Conservation (phyloP, 2,888 invertebrate species). For the Sericinus montela region DNA sequence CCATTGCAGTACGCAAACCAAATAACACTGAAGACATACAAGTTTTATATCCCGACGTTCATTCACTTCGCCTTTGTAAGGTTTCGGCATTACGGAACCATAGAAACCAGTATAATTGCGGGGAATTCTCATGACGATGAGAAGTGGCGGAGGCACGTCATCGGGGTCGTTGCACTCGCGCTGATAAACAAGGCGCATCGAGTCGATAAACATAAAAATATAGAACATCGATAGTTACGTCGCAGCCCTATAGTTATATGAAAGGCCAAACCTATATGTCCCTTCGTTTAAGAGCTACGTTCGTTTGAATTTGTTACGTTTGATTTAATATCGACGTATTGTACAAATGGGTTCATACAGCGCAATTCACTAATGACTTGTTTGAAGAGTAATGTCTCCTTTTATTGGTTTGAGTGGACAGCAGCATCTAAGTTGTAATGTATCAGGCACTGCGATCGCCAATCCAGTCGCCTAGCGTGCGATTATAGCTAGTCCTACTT, state of each 20-base stretch:
- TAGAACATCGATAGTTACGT: not conserved
- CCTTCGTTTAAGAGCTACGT: too few relatives aligned
- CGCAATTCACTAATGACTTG: too few relatives aligned
- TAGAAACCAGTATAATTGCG: slow-evolving; percentile 7
- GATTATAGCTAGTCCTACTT: too few relatives aligned
- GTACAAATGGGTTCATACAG: too few relatives aligned
- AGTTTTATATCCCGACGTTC: not conserved
- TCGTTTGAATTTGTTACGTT: too few relatives aligned
- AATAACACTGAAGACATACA: not conserved
- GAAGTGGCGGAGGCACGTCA: slow-evolving; percentile 27
- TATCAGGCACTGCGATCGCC: too few relatives aligned
- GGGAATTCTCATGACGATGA: slow-evolving; percentile 33
- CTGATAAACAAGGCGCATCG: slow-evolving; percentile 15
- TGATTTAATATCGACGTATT: too few relatives aligned
- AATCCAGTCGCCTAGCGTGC: too few relatives aligned
- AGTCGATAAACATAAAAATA: slow-evolving; percentile 21
- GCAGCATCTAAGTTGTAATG: too few relatives aligned
- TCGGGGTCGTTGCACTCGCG: slow-evolving; percentile 24
- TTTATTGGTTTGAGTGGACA: too few relatives aligned
- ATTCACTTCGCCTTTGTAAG: not conserved
- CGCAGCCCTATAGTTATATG: not conserved
- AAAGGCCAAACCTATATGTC: too few relatives aligned
- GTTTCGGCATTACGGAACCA: slow-evolving; percentile 1
- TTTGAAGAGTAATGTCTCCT: too few relatives aligned
- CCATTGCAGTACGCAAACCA: not conserved